Base-by-base conservation (phyloP, 2,797 vertebrate genomes). In the Helicolenus hilgendorfi region DNA sequence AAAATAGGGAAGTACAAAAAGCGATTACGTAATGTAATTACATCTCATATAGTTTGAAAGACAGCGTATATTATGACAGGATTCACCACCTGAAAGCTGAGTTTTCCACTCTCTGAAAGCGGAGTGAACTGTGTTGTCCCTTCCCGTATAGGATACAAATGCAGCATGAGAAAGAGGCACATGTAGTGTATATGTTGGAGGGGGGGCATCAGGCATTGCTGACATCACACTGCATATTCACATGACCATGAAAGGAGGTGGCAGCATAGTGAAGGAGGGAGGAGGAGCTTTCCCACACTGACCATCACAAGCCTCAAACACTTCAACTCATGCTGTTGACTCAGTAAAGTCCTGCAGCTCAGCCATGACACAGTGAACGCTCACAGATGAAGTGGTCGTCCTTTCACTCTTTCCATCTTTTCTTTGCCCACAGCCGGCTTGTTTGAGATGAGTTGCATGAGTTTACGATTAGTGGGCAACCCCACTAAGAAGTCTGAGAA, bases 201-300 rank as follows among this genome's bases (percentile, higher is more conserved):
- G 18, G 41, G 29, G 67, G n/a, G 55, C 26, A 45, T 45, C 41
- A 45, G 41, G 14, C 11, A 2, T 29, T 24, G 10, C 35, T 53
- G 56, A 49, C 68, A 70, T 33, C 71, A 11, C 24, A 9, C 10
- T 49, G 29, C 45, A 1, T 8, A n/a, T 59, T 59, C 14, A 33
- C 77, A 71, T 71, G 60, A 27, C 86, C 86, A 81, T 89, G 77
- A 79, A 85, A 87, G 91, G 89, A 77, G 33, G 70, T 60, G 45
- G 20, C 83, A 24, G 59, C 59, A 2, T 29, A 53, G 62, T 38
- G 27, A 33, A 27, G 36, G 59, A 55, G 68, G 62, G 26, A 71
- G 81, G 81, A 22, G 85, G 53, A 67, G 79, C 31, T 11, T 84
- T 76, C 78, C 84, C 59, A 77, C 64, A 38, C 53, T 11, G 10